These are phyloP conservation scores for Xanthia togata DNA, from an alignment of 2,888 invertebrate species.

Conservation along the genomic window DNA sequence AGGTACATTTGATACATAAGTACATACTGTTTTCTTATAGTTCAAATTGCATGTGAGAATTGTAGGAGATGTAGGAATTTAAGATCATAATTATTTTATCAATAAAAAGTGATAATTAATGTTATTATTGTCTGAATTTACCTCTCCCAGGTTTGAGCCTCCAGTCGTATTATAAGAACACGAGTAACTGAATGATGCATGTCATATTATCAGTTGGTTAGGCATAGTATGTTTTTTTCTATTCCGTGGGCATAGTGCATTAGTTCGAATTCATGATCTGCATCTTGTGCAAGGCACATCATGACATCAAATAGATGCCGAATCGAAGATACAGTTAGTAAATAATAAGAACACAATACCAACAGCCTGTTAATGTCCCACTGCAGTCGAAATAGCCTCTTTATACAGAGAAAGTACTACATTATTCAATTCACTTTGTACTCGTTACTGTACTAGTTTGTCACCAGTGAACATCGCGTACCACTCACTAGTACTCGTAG, in stretches of 20 bases:
- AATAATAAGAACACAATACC: background rate
- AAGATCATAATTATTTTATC: background rate
- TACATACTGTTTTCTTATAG: too few species aligned
- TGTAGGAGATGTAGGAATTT: background rate
- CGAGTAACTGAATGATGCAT: background rate
- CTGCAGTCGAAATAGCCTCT: background rate
- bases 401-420: background rate
- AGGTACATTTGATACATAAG: too few species aligned
- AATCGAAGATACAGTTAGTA: background rate
- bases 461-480: background rate
- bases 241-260: too few species aligned
- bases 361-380: background rate
- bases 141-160: background rate
- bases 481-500: background rate
- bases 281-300: too few species aligned
- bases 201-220: background rate
- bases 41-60: too few species aligned
- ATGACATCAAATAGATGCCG: too few species aligned
- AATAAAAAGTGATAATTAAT: background rate
- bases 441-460: background rate
- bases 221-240: too few species aligned
- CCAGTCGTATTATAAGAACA: background rate
- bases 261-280: too few species aligned
- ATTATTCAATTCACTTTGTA: too few species aligned
- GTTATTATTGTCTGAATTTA: slow-evolving; percentile 2